These are phyloP conservation scores for Actinopyga echinites DNA, from an alignment of 53 echinoderm and acorn worm species.

Conservation along the genomic window DNA sequence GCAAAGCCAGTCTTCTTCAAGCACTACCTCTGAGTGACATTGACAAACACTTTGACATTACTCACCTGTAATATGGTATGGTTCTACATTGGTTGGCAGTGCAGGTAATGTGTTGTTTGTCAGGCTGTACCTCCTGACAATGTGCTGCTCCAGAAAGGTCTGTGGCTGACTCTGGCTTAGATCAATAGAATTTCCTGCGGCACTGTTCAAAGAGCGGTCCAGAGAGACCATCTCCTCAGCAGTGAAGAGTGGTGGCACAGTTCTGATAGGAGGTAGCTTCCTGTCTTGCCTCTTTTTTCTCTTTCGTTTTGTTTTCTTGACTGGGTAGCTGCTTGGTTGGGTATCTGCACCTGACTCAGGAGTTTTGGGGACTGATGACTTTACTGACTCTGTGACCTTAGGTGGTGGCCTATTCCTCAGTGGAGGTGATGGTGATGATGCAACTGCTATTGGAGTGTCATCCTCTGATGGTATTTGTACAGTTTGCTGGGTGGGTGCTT, in stretches of 20 bases:
- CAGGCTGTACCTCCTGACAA: slow-evolving; percentile 80
- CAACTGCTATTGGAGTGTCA: background rate
- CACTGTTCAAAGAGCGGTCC: slow-evolving; percentile 26
- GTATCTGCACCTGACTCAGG: background rate
- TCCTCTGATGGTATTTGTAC: background rate
- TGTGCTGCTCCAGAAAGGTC: slow-evolving; percentile 93
- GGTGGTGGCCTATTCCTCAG: background rate
- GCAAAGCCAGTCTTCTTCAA: no score
- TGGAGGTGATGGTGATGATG: slow-evolving; percentile 1
- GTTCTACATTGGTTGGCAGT: slow-evolving; percentile 21
- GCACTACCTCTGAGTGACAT: no score
- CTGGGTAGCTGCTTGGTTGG: background rate
- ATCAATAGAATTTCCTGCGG: slow-evolving; percentile 40
- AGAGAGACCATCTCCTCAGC: slow-evolving; percentile 52
- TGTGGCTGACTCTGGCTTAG: slow-evolving; percentile 69
- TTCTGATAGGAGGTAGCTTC: slow-evolving; percentile 41
- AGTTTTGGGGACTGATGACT: background rate
- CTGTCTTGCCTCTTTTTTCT: slow-evolving; percentile 41
- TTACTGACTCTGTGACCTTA: slow-evolving; percentile 6
- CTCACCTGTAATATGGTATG: slow-evolving; percentile 30
- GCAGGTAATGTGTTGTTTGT: slow-evolving; percentile 8
- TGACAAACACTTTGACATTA: background rate
- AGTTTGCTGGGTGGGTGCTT: background rate
- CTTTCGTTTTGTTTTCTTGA: slow-evolving; percentile 34
- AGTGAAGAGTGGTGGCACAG: slow-evolving; percentile 39